These are phyloP conservation scores for Perca schrenkii DNA, from an alignment of 2,113 vertebrate genomes.

Conservation along the genomic window DNA sequence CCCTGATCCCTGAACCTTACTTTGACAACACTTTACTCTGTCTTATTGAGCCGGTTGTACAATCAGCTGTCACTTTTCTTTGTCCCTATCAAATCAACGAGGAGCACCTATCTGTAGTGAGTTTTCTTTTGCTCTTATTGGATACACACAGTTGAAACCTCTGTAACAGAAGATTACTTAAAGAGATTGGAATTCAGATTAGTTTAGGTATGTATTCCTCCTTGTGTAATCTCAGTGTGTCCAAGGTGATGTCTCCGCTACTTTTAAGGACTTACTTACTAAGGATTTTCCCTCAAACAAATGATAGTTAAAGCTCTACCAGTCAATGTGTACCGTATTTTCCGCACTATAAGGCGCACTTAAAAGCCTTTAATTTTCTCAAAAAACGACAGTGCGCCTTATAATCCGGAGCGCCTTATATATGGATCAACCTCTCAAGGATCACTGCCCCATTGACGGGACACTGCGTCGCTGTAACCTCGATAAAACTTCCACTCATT, in stretches of 20 bases:
- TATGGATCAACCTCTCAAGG: too few species aligned
- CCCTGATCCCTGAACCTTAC: not conserved
- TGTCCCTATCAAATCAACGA: not conserved
- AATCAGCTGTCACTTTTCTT: not conserved
- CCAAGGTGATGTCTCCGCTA: not conserved
- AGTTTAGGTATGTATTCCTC: constrained; percentile 2
- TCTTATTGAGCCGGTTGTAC: not conserved
- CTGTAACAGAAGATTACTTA: not conserved
- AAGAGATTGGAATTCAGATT: constrained; percentile 1
- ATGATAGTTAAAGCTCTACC: not conserved
- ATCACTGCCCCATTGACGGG: too few species aligned
- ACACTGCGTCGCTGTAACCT: too few species aligned
- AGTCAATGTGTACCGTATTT: too few species aligned
- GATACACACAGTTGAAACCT: not conserved
- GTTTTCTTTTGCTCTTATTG: not conserved
- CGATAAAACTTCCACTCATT: too few species aligned
- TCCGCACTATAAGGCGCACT: too few species aligned
- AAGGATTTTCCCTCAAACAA: not conserved
- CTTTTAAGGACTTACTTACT: not conserved
- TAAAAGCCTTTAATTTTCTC: too few species aligned
- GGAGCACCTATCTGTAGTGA: not conserved
- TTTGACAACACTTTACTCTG: not conserved
- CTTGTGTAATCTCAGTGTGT: not conserved
- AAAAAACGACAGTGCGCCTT: too few species aligned
- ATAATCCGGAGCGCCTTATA: too few species aligned